Base-by-base conservation (phyloP, 2,113 vertebrate species). In the Amia ocellicauda region DNA sequence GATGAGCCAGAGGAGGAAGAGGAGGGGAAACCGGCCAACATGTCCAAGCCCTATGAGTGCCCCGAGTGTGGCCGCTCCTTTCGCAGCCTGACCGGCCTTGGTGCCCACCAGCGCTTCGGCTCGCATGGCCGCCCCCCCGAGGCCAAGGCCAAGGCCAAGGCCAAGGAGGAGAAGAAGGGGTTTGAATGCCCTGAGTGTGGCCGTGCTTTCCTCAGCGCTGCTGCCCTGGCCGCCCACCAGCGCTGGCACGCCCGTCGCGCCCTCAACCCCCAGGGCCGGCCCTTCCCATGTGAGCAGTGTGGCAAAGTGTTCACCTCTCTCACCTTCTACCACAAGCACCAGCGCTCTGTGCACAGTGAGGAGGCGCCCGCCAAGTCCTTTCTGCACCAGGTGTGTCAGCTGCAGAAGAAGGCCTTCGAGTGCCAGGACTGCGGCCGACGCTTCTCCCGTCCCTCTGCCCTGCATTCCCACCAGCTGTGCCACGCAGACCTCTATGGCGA, bases 331-430 rank as follows among this genome's bases (percentile, higher is more conserved):
- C 71, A 80, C 47, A 82, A 80, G 53, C 89, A 91, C 55, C 78
- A 83, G 45, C 81, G 85, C 47, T 45, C 58, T 9, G 82, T 36
- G 0, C 89, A 90, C 73, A 86, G 77, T 11, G 47, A 77, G 0
- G 78, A 86, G 68, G 70, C 75, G 4, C 76, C 89, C 2, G 80
- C 84, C 2, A 91, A 91, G 63, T 89, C 86, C 0, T 91, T 91
- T 61, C 82, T 81, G 23, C 78, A 89, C 58, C 86, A 91, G 63
- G 82, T 91, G 50, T 80, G 74, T 65, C 88, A 89, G 68, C 78
- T 91, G 3, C 83, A 91, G 75, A 91, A 89, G 60, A 91, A 89
- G 55, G 71, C 85, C 0, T 89, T 89, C 73, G 82, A 87, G 75
- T 91, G 89, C 80, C 78, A 75, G 53, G 74, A 82, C 3, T 91